Conservation (phyloP, 2,113 vertebrate species). For the Siniperca chuatsi region DNA sequence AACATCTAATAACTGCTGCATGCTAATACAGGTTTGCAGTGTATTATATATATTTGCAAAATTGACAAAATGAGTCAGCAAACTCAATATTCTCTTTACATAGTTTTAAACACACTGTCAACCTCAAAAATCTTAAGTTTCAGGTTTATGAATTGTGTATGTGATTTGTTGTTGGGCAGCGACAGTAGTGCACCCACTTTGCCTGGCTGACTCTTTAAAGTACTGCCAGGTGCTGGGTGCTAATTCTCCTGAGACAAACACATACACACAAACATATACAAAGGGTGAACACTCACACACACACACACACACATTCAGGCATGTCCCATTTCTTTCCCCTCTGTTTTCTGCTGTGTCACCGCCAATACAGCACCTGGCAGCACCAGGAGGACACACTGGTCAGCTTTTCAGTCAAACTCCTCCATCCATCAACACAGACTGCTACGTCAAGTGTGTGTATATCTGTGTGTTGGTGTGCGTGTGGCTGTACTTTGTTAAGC, state of each 20-base stretch:
- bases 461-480: background rate
- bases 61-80: background rate
- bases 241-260: conserved; percentile 17
- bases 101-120: background rate
- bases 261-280: background rate
- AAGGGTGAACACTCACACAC: background rate
- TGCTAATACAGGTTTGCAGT: background rate
- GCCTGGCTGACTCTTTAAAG: conserved; percentile 10
- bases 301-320: conserved; percentile 4
- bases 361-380: conserved; percentile 12
- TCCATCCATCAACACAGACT: conserved; percentile 28
- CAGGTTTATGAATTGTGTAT: background rate
- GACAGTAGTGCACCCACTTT: background rate
- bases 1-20: background rate
- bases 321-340: background rate
- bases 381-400: background rate
- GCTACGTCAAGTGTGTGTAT: background rate
- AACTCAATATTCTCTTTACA: background rate
- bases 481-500: conserved; percentile 21
- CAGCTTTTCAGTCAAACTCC: conserved; percentile 7
- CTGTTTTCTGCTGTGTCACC: conserved; percentile 30
- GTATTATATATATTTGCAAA: background rate
- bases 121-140: background rate
- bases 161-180: background rate
- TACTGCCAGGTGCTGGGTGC: conserved; percentile 19